Base-by-base conservation (phyloP, 1,140 invertebrate genomes). In the Camponotus floridanus region DNA sequence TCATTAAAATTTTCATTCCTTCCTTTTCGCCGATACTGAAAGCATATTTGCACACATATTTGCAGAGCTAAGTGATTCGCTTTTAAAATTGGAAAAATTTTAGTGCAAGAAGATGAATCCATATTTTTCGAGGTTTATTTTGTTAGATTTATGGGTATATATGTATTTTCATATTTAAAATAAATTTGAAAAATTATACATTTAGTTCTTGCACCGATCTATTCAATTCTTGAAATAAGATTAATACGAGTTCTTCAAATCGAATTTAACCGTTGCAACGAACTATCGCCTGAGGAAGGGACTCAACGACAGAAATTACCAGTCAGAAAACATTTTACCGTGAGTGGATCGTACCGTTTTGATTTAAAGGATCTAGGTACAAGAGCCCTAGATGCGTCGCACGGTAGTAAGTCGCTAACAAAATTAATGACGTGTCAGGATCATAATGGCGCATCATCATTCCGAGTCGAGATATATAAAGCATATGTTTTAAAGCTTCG, bases 361-460 rank as follows among this genome's bases (percentile, higher is more conserved):
- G 87, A 81, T 81, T 81, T 26, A 57, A 59, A 26, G 74, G 64
- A 76, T 55, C 39, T 39, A 48, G 45, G n/a, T 36, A 33, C 61
- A 48, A 31, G 59, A 36, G 9, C 80, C 79, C 73, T 51, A 51
- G 86, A 89, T 92, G 88, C 85, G 89, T 86, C 76, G 65, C 51
- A 70, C 78, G 86, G 57, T 78, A 71, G 55, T 90, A 85, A 90
- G 84, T 51, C 89, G 83, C 88, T 87, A 83, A 89, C 84, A 76
- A 88, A 92, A 92, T 95, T 95, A 95, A 95, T 93, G 94, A 94
- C 93, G 94, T 94, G 94, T 95, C 93, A 92, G 91, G 86, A 93
- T 94, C 89, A 92, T 94, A 94, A 94, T 93, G 87, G 92, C 84
- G 91, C 90, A 94, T 94, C 92, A 94, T 94, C 93, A 91, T 85